Base-by-base conservation (phyloP, 64 coral and sea anemone species). In the Porites lutea region DNA sequence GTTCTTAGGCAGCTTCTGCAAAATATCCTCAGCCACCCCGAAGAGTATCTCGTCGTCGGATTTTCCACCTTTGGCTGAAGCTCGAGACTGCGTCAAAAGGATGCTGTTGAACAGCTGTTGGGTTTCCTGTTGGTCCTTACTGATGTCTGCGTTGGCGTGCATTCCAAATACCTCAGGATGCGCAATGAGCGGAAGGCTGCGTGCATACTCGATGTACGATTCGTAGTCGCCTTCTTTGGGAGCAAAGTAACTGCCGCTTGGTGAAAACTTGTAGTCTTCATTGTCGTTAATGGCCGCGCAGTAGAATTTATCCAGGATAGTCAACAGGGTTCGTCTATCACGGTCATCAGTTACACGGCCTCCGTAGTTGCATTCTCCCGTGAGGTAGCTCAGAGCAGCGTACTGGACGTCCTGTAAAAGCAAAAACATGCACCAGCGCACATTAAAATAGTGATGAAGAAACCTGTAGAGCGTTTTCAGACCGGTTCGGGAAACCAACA, bases 301-400 rank as follows among this genome's bases (percentile, higher is more conserved):
- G 88, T 99, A 99, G 79, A 95, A 99, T 88, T 87, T 96, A 60
- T 99, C 88, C 7, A 99, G 94, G 73, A 99, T 99, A 5, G 97
- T 99, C 21, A 96, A 88, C 2, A 99, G 65, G 2, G 97, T 99
- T 18, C 97, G 82, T 23, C 97, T 90, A 72, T 99, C 97, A n/a
- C 97, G 91, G 45, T 99, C 97, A 72, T 99, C 97, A 73, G 97
- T 99, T 5, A 99, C 97, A 23, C 97, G 97, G 23, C 97, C 97
- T 44, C 97, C 97, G 65, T 99, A 99, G 70, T 99, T 99, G 78
- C 97, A 99, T 78, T 99, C 97, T 70, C 97, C 97, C 3, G 97
- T 99, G 59, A 99, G 88, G 54, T 99, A 99, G 16, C 67, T 88
- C 46, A 99, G 49, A 16, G 97, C 97, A 79, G 82, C 86, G 86